phyloP scores from a whole-genome alignment of 2,888 invertebrate genomes.

The Pterostichus niger region DNA sequence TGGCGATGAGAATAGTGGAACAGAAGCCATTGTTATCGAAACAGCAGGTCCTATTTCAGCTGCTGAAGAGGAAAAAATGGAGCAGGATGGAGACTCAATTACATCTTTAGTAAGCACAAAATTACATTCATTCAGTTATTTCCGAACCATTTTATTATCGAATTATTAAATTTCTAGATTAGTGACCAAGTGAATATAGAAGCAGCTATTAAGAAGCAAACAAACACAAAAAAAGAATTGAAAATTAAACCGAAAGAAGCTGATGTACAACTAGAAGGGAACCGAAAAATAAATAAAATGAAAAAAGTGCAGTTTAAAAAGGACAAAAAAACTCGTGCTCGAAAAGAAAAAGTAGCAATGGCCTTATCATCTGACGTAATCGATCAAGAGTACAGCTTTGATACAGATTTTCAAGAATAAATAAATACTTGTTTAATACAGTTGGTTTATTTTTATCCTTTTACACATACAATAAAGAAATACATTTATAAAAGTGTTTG shows the following conservation, averaged over 20 bases:
- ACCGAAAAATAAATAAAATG: constrained; percentile 81
- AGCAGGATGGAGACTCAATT: constrained; percentile 76
- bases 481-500: constrained; percentile 33
- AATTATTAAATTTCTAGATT: constrained; percentile 70
- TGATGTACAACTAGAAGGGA: constrained; percentile 85
- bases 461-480: constrained; percentile 41
- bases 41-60: constrained; percentile 82
- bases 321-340: constrained; percentile 80
- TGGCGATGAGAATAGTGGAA: constrained; percentile 69
- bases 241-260: constrained; percentile 81
- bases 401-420: constrained; percentile 73
- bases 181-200: constrained; percentile 72
- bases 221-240: constrained; percentile 73
- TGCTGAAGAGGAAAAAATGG: constrained; percentile 77
- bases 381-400: constrained; percentile 85
- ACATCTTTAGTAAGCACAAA: constrained; percentile 71
- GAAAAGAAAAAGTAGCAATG: constrained; percentile 82
- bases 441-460: constrained; percentile 51
- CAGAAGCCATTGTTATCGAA: constrained; percentile 79
- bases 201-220: constrained; percentile 73
- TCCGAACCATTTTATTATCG: constrained; percentile 60
- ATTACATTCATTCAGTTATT: constrained; percentile 15
- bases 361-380: constrained; percentile 83
- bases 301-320: constrained; percentile 84
- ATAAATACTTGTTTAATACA: constrained; percentile 37